Base-by-base conservation (phyloP, 1,140 invertebrate species). In the Physella acuta region DNA sequence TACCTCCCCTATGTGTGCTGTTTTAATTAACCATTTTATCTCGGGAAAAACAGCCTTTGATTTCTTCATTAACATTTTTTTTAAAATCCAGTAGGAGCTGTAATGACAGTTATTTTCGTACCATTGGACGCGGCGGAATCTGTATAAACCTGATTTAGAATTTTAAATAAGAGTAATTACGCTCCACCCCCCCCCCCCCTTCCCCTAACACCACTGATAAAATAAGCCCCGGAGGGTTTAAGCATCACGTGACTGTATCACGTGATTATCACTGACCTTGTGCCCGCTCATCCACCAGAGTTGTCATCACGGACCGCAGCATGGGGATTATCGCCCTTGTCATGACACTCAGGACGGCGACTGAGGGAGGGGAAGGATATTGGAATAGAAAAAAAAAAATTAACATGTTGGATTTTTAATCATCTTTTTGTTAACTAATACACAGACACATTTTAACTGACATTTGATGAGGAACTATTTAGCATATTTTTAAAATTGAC, bases 201-300 rank as follows among this genome's bases (percentile, higher is more conserved):
- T 28, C 28, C 8, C 26, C 26, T 28, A 14, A 11, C 28, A 56
- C 26, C 11, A n/a, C 8, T 56, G 17, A 44, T 8, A 11, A 44
- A 8, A 44, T 20, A 44, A 44, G 11, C 53, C 11, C 8, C 8
- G 28, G 26, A 8, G 28, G 26, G 26, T 11, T 56, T 56, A 11
- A 56, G 8, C 28, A 28, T 56, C 8, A 59, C 30, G 8, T 17
- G 20, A 31, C 56, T 30, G 3, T 14, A 33, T 5, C 56, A 8
- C 8, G n/a, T n/a, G n/a, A n/a, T n/a, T n/a, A n/a, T n/a, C n/a
- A 49, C 60, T 64, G 3, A 64, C 62, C 62, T 53, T 64, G 62
- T 20, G 49, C 62, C 33, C 39, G 30, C 24, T 11, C 17, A 14
- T 64, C 49, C 2, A 64, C 62, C 26, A 53, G 26, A 52, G 26